Conservation (phyloP, 2,797 vertebrate genomes). For the Meriones psammophilus region DNA sequence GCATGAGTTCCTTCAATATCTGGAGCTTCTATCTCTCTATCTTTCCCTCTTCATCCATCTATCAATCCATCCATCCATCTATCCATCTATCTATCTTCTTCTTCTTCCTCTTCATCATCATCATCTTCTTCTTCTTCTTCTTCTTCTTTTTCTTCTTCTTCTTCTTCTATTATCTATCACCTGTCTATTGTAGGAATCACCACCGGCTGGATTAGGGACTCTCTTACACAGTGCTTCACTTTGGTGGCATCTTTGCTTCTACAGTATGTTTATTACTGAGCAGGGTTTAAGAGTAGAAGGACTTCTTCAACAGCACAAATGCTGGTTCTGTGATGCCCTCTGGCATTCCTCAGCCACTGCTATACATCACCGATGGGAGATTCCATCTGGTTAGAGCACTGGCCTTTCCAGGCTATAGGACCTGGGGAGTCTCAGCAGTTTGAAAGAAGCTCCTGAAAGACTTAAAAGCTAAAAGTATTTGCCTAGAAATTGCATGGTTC, state of each 20-base stretch:
- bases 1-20: not conserved
- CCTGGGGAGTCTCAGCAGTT: not conserved
- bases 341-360: not conserved
- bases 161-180: not conserved
- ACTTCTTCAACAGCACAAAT: not conserved
- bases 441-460: not conserved
- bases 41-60: too few species aligned
- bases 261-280: not conserved
- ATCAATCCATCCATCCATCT: too few species aligned
- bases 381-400: not conserved
- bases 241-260: not conserved
- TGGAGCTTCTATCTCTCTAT: not conserved
- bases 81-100: too few species aligned
- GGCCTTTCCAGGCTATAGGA: not conserved
- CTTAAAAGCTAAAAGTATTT: not conserved
- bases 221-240: not conserved
- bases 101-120: too few species aligned
- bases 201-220: not conserved
- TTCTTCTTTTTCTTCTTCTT: too few species aligned
- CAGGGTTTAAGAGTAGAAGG: not conserved
- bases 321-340: not conserved
- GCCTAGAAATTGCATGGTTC: not conserved
- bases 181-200: not conserved
- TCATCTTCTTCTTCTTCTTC: too few species aligned
- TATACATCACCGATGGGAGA: not conserved